These are phyloP conservation scores for Gasterosteus aculeatus DNA, from an alignment of 2,113 vertebrate genomes.

Conservation along the genomic window DNA sequence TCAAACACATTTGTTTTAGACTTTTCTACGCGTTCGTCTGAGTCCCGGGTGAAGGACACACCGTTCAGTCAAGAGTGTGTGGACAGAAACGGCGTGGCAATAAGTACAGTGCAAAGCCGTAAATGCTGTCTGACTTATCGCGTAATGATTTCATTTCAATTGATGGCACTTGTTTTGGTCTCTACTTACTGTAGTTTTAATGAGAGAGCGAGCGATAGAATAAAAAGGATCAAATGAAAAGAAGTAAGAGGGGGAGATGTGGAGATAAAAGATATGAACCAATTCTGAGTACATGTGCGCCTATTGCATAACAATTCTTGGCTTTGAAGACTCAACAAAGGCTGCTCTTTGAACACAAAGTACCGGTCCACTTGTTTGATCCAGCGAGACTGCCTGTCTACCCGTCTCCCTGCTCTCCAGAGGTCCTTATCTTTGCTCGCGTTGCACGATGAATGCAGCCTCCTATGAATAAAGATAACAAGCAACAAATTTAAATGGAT, in stretches of 20 bases:
- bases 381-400: constrained; percentile 32
- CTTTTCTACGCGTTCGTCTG: constrained; percentile 22
- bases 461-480: background rate
- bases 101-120: background rate
- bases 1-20: constrained; percentile 11
- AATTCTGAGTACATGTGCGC: constrained; percentile 61
- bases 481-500: background rate
- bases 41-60: background rate
- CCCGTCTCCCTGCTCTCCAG: constrained; percentile 5
- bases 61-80: background rate
- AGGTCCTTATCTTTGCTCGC: constrained; percentile 26
- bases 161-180: constrained; percentile 34
- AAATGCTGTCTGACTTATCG: constrained; percentile 28
- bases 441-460: background rate
- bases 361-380: constrained; percentile 66
- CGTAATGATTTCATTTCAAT: constrained; percentile 38
- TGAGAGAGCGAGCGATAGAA: constrained; percentile 11
- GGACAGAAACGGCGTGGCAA: background rate
- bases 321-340: constrained; percentile 73
- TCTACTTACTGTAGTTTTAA: constrained; percentile 55
- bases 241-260: constrained; percentile 14
- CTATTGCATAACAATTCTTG: constrained; percentile 71
- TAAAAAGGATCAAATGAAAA: constrained; percentile 49
- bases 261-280: constrained; percentile 63
- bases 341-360: constrained; percentile 58